phyloP scores from a whole-genome alignment of 2,797 vertebrate genomes.

The Naso thynnoides region DNA sequence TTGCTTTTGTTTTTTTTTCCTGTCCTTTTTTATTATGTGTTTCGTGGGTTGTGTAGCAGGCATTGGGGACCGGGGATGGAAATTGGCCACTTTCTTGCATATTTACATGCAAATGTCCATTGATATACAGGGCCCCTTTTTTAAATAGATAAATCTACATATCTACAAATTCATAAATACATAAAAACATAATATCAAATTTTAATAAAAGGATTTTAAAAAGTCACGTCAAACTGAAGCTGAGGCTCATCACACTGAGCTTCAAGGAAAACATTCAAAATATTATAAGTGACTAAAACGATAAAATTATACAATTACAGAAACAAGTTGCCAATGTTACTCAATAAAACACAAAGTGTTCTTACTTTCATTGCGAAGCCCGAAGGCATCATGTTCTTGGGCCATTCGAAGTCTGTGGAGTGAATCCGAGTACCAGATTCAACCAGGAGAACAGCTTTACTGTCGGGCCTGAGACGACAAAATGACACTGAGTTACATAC shows the following conservation, averaged over 20 bases:
- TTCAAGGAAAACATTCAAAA: not conserved
- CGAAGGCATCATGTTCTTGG: constrained; percentile 97
- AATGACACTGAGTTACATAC: constrained; percentile 2
- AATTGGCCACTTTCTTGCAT: too few relatives aligned
- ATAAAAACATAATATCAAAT: too few relatives aligned
- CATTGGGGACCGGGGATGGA: too few relatives aligned
- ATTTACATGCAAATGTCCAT: too few relatives aligned
- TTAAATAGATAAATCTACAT: too few relatives aligned
- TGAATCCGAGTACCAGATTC: constrained; percentile 97
- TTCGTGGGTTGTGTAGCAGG: too few relatives aligned
- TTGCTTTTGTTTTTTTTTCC: too few relatives aligned
- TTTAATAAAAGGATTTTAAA: too few relatives aligned
- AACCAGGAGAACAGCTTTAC: constrained; percentile 92
- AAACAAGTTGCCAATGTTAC: not conserved
- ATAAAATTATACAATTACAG: not conserved
- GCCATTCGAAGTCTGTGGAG: constrained; percentile 98
- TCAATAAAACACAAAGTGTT: not conserved
- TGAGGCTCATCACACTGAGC: not conserved
- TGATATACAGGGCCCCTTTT: too few relatives aligned
- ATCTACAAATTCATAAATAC: too few relatives aligned
- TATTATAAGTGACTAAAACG: not conserved
- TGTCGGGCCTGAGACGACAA: constrained; percentile 88
- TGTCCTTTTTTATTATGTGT: too few relatives aligned
- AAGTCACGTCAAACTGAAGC: not conserved
- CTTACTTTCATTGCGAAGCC: constrained; percentile 98